Evolutionary conservation across 2,888 invertebrate species (phyloP), one percentile per base, ranked within the genome.

Genomic region (Rhingia campestris): DNA sequence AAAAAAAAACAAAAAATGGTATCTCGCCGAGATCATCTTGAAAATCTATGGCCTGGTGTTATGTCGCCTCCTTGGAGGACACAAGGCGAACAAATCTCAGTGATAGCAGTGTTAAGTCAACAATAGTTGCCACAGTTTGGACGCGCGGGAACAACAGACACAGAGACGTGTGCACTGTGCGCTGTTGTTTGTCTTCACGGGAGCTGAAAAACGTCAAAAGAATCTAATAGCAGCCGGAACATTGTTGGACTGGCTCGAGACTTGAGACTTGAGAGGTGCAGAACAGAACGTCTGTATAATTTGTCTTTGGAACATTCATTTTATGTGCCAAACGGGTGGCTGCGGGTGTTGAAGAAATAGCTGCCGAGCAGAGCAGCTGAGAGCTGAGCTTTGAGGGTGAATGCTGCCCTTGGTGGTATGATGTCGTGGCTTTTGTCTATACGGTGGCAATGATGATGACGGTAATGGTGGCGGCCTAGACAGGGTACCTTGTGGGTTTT

Each of bases 41-140:
- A 66, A 84, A 84, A 84, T 84, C 84, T 84, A 80, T 84, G 84
- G 84, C 61, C 74, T 61, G 84, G 66, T 84, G 84, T 84, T 80
- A 74, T 84, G 84, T 84, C 84, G 84, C 74, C 80, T 84, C 79
- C 64, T 70, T 66, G 74, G 84, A 84, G 80, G 80, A 84, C 84
- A 80, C 70, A 80, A 84, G 74, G 66, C 80, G 74, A 84, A 84
- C 84, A 84, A 84, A 84, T 84, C 74, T 80, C 80, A 69, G 66
- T 84, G 64, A 84, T 70, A 75, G 79, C 59, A 66, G 84, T 84
- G 84, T 84, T 74, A 84, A 84, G 84, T 75, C 80, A 84, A 84
- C 84, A 84, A 84, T 84, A 75, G 84, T 54, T 74, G n/a, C 47
- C 37, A 22, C 22, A 66, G 47, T 39, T 67, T 58, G 61, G 49